Evolutionary conservation across 53 echinoderm and acorn worm species (phyloP).

Genomic region (Apostichopus leukothele): DNA sequence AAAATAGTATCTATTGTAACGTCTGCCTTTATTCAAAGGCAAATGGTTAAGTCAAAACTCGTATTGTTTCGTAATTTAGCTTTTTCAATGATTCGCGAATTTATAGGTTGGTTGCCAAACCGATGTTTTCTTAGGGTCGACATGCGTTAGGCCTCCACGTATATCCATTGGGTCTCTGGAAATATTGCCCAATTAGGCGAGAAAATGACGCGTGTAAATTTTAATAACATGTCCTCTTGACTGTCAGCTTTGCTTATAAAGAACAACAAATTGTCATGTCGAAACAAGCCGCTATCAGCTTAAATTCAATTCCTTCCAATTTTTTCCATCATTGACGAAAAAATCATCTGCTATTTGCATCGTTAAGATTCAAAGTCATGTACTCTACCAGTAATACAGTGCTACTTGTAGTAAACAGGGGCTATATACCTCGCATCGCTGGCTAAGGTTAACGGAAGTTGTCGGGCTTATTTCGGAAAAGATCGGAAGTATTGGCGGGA

Average conservation of each 20-base stretch:
- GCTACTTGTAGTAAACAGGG: constrained; percentile 34
- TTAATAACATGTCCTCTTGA: not conserved
- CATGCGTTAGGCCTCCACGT: not conserved
- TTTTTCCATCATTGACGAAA: constrained; percentile 3
- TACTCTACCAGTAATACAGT: constrained; percentile 12
- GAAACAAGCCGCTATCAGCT: constrained; percentile 19
- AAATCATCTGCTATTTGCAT: constrained; percentile 35
- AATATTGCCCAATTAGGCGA: too few relatives aligned
- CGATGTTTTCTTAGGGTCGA: not conserved
- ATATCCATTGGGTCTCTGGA: too few relatives aligned
- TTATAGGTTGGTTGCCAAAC: not conserved
- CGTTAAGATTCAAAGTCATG: constrained; percentile 9
- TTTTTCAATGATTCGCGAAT: not conserved
- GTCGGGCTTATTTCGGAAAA: constrained; percentile 34
- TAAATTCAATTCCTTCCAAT: not conserved
- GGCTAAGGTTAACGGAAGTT: constrained; percentile 47
- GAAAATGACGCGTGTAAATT: too few relatives aligned
- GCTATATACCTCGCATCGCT: constrained; percentile 17
- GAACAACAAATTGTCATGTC: constrained; percentile 16
- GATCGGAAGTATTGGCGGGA: constrained; percentile 50
- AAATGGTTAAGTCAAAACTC: too few relatives aligned
- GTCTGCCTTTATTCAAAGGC: too few relatives aligned
- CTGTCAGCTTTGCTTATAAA: not conserved
- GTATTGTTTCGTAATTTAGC: too few relatives aligned
- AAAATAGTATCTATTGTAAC: too few relatives aligned